Base-by-base conservation (phyloP, 2,113 vertebrate genomes). In the Microcebus murinus region DNA sequence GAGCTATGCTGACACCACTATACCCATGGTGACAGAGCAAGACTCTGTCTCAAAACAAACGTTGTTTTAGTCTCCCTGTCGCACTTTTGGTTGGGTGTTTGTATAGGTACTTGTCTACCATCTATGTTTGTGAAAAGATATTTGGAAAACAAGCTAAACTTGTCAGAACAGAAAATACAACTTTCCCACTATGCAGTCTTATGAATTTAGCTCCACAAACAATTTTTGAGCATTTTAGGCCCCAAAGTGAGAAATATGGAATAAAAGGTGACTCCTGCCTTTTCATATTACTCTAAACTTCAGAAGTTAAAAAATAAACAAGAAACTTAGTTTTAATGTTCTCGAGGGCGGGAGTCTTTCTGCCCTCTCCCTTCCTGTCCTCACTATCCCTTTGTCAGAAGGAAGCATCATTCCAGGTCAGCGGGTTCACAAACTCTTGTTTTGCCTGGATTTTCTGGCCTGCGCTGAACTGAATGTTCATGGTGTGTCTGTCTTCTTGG, bases 401-500 rank as follows among this genome's bases (percentile, higher is more conserved):
- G 79, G 81, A 67, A 39, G 50, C 0, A 6, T 20, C 52, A 8
- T 57, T 55, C 57, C 59, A 55, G 10, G 11, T 57, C 29, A 31
- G 50, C 0, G 1, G 10, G 39, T 18, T 12, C 18, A 12, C 52
- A 12, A 5, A 14, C 8, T 8, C n/a, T 27, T 42, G 14, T 42
- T 85, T 21, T 25, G 36, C 45, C 36, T 77, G n/a, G 6, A 17
- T 83, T 81, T 82, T 91, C 76, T 65, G 34, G 29, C 82, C 34
- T 73, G 6, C 2, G 0, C n/a, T 20, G 0, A 27, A 1, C 31
- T 25, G 0, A 18, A 3, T 39, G 39, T 18, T 55, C 45, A 12
- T 8, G 3, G 11, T 48, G 6, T 89, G 29, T 13, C 63, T 87
- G 59, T 29, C 52, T 18, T 39, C 48, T 89, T 90, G 77, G 74